phyloP scores from a whole-genome alignment of 2,797 vertebrate species.

The Petrocephalus sullivani region DNA sequence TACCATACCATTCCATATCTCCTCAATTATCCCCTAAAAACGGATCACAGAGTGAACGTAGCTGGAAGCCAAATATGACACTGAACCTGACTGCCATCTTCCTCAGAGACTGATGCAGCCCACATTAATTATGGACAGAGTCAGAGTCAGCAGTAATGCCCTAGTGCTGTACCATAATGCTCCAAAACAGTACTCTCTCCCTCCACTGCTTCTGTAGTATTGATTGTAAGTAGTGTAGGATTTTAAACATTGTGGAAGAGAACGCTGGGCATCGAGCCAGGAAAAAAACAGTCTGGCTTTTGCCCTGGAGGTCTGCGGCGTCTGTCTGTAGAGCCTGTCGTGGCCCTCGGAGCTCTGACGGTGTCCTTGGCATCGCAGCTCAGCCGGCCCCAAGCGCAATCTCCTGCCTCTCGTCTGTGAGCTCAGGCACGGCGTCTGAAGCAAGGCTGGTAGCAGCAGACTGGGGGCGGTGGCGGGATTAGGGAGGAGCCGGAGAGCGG shows the following conservation, averaged over 20 bases:
- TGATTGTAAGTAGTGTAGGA: background rate
- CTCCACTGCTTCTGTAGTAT: background rate
- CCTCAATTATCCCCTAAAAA: background rate
- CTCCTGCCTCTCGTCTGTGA: conserved; percentile 43
- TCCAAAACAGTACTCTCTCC: background rate
- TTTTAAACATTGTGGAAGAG: background rate
- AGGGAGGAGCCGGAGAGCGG: conserved; percentile 54
- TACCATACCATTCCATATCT: background rate
- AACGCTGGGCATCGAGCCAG: conserved; percentile 28
- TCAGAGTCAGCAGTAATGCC: background rate
- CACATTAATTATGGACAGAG: background rate
- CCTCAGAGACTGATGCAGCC: background rate
- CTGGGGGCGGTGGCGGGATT: conserved; percentile 10
- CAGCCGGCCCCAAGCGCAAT: conserved; percentile 49
- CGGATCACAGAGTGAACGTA: background rate
- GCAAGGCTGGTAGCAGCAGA: conserved; percentile 14
- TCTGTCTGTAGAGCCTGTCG: conserved; percentile 42
- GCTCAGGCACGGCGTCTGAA: conserved; percentile 48
- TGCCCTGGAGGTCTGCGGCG: conserved; percentile 45
- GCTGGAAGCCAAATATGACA: background rate
- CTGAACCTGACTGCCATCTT: background rate
- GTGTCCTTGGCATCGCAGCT: conserved; percentile 43
- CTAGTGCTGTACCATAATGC: background rate
- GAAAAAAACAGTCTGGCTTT: conserved; percentile 29
- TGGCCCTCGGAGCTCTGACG: conserved; percentile 40